Conservation (phyloP, 2,888 invertebrate genomes). For the Apoda limacodes region DNA sequence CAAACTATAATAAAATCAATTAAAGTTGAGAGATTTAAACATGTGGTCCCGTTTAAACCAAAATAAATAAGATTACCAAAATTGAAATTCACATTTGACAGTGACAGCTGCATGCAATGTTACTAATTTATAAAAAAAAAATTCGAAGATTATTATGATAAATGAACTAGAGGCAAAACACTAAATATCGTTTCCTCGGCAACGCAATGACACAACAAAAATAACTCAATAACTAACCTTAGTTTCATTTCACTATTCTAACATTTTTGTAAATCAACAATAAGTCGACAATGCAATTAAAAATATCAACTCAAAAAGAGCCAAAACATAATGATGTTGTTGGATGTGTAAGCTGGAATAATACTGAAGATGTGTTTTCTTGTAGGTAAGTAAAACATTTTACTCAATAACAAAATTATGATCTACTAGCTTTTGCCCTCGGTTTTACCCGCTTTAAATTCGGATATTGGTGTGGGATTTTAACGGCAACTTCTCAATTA, state of each 20-base stretch:
- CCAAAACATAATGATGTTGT: conserved; percentile 83
- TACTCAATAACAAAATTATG: conserved; percentile 3
- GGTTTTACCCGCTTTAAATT: no score
- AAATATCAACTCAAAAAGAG: conserved; percentile 81
- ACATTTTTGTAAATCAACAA: not conserved
- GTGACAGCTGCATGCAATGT: conserved; percentile 1
- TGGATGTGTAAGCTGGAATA: conserved; percentile 93
- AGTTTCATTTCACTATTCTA: not conserved
- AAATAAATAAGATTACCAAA: no score
- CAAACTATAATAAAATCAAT: no score
- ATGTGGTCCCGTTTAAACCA: no score
- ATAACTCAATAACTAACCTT: not conserved
- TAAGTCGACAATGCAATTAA: conserved; percentile 91
- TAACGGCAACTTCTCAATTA: no score
- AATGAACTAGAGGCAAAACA: no score
- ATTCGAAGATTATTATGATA: no score
- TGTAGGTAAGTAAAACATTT: conserved; percentile 73
- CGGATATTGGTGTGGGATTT: no score
- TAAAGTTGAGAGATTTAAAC: not conserved
- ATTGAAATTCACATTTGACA: conserved; percentile 12
- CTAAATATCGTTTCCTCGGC: no score
- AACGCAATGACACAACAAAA: no score
- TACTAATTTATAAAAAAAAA: no score
- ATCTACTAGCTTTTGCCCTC: no score
- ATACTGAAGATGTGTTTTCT: conserved; percentile 92